phyloP scores from a whole-genome alignment of 2,797 vertebrate genomes.

The Rhynchotus rufescens region DNA sequence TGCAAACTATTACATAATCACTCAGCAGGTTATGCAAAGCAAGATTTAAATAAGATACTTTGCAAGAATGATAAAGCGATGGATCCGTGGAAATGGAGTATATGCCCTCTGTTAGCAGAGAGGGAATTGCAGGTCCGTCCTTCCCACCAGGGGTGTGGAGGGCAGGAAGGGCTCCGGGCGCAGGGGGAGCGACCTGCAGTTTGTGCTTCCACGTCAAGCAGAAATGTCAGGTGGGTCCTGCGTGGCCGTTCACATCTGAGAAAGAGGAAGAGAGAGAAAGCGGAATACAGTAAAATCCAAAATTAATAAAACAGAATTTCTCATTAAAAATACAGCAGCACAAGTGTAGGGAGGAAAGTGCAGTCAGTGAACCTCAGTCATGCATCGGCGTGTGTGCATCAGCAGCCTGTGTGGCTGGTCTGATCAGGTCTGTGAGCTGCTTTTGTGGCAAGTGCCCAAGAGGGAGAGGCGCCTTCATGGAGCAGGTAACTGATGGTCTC shows the following conservation, averaged over 20 bases:
- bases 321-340: not conserved
- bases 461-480: not conserved
- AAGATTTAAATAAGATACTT: not conserved
- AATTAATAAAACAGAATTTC: not conserved
- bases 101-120: not conserved
- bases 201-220: too few relatives aligned
- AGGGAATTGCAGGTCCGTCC: not conserved
- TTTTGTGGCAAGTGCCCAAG: not conserved
- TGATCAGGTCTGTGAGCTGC: not conserved
- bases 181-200: too few relatives aligned
- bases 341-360: not conserved
- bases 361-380: not conserved
- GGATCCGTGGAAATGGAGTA: not conserved
- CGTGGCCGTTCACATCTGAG: not conserved
- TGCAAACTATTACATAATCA: slow-evolving; percentile 49
- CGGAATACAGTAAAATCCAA: not conserved
- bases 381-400: not conserved
- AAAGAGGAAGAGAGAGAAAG: not conserved
- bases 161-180: not conserved
- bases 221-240: too few relatives aligned
- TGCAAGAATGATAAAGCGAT: not conserved
- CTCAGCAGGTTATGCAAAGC: not conserved
- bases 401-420: not conserved
- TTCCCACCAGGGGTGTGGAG: fast-evolving
- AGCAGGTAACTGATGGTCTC: not conserved